Percentiles rank a stretch among this genome's conserved stretches.
These are phyloP conservation scores for Carduelis carduelis DNA, from an alignment of 2,797 vertebrate genomes.

Conservation along the genomic window DNA sequence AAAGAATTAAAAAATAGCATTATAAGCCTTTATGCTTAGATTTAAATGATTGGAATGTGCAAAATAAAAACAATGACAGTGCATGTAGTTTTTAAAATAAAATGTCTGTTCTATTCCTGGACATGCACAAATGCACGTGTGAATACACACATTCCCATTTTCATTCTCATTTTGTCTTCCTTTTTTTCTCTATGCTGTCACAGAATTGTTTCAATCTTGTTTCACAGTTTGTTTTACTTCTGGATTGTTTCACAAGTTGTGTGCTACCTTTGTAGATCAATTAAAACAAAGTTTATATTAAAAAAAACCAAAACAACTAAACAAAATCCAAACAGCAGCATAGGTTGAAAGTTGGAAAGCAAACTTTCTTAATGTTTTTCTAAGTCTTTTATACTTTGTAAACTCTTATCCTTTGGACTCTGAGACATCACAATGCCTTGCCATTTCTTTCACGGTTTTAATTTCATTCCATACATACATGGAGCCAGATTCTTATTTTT, in stretches of 20 bases:
- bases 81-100: neutral
- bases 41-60: neutral
- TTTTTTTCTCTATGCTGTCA: neutral
- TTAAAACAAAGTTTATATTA: neutral
- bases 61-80: neutral
- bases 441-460: neutral
- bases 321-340: neutral
- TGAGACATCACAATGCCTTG: neutral
- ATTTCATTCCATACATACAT: neutral
- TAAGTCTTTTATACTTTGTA: neutral
- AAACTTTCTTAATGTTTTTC: neutral
- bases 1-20: neutral
- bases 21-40: neutral
- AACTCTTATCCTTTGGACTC: neutral
- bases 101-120: neutral
- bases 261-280: neutral
- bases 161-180: neutral
- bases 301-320: neutral
- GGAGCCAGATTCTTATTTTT: neutral
- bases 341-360: neutral
- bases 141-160: neutral
- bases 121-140: rapidly evolving
- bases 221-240: no score
- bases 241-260: neutral
- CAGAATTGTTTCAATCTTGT: neutral